Evolutionary conservation across 2,113 vertebrate species (phyloP), one percentile per base, ranked within the genome.

Genomic region (Daphoenositta chrysoptera): DNA sequence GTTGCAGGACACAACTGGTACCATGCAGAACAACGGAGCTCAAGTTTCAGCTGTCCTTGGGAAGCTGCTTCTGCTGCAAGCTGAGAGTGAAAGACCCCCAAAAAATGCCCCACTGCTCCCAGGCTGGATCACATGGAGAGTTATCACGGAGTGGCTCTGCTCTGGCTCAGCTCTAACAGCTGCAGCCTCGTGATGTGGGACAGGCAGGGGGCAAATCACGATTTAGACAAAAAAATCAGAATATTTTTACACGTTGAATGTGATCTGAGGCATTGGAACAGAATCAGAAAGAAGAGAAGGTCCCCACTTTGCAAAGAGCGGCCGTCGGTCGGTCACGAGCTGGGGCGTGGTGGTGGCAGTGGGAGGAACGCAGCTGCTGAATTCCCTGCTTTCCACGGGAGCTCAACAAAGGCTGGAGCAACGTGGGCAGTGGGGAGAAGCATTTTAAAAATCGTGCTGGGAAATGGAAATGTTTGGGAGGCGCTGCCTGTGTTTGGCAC

Each of bases 251-350:
- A 11, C 3, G 7, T 4, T 47, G 39, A 13, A 24, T 0, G 54
- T 10, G 63, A 50, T 44, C 82, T 42, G 47, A 82, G 37, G 51
- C 14, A 0, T 28, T 64, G 3, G 4, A 47, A 45, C 4, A 44
- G 77, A 40, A 53, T 9, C 31, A 79, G 82, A 31, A 42, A 12
- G 24, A 33, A 40, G 33, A 21, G 16, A 33, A 42, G 37, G 15
- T n/a, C 75, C 64, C 30, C 35, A 4, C 39, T 78, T 5, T 5
- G 63, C 42, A 8, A 28, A 19, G 77, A 51, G 35, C 10, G 8
- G 4, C 56, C 3, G 4, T 3, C 0, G 6, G 61, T 54, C 33
- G 3, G 26, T 28, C 50, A 5, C 2, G 9, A 35, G 60, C 56
- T 4, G 47, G 83, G 69, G 33, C 2, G 83, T n/a, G 39, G 30